A percentile compares a stretch with the other conserved stretches of the same genome.
Conservation (phyloP, 1,140 invertebrate genomes). For the Bombus superbus region DNA sequence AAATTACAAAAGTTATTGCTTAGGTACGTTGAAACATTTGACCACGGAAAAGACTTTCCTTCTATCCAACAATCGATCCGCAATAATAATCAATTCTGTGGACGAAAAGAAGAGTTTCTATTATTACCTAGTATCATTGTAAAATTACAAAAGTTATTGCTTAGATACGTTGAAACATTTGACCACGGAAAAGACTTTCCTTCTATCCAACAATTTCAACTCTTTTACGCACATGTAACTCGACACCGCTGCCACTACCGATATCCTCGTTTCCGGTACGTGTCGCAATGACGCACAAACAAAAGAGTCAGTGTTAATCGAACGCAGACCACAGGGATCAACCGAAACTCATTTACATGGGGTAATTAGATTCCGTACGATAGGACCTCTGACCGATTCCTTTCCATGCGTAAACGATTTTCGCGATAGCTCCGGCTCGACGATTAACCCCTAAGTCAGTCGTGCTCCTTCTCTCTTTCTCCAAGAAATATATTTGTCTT, state of each 20-base stretch:
- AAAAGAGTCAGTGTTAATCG: background rate
- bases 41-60: no score
- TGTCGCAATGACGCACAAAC: no score
- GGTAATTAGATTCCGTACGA: slow-evolving; percentile 10
- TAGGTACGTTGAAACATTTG: no score
- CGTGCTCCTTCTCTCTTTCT: background rate
- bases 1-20: no score
- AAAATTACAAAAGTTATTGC: no score
- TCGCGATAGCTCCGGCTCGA: background rate
- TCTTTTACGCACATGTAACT: no score
- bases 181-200: no score
- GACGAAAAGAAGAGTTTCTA: no score
- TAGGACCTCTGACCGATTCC: background rate
- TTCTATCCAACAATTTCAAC: background rate
- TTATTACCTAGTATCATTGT: no score
- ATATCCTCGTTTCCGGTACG: background rate
- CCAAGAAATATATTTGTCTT: slow-evolving; percentile 67
- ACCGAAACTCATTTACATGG: slow-evolving; percentile 1
- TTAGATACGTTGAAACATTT: no score
- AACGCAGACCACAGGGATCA: background rate
- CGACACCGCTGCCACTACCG: background rate
- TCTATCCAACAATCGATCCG: no score
- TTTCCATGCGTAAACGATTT: slow-evolving; percentile 21
- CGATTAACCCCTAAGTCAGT: slow-evolving; percentile 35
- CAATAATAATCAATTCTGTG: no score